A percentile compares a stretch with the other conserved stretches of the same genome.
phyloP scores from a whole-genome alignment of 2,113 vertebrate genomes.

The Pachypanchax playfairii region DNA sequence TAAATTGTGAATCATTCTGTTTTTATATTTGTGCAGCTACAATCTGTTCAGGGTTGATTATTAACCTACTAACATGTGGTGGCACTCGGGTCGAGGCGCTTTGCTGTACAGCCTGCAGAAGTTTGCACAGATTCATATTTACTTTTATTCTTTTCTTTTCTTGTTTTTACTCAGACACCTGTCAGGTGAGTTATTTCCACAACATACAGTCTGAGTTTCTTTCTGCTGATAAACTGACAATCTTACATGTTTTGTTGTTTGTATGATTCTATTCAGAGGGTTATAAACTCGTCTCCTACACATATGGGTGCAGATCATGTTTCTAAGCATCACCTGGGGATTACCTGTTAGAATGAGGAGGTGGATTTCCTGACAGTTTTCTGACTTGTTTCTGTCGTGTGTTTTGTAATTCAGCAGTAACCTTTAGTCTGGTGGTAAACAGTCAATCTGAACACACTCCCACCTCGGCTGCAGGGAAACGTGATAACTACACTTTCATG shows the following conservation, averaged over 20 bases:
- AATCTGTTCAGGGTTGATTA: constrained; percentile 27
- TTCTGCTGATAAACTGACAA: background rate
- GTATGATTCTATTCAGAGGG: background rate
- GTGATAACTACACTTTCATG: background rate
- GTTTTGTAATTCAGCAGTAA: constrained; percentile 32
- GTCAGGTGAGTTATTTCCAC: constrained; percentile 42
- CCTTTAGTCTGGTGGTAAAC: constrained; percentile 62
- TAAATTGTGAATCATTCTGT: background rate
- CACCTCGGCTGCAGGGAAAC: background rate
- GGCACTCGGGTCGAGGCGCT: constrained; percentile 30
- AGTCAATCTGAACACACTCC: constrained; percentile 26
- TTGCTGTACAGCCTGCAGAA: constrained; percentile 14
- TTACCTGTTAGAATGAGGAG: too few species aligned
- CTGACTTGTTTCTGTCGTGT: constrained; percentile 29
- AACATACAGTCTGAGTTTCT: background rate
- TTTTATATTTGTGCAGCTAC: background rate
- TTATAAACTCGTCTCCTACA: background rate
- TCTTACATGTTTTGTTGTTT: background rate
- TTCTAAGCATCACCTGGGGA: too few species aligned
- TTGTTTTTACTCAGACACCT: constrained; percentile 1
- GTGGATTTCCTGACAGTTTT: constrained; percentile 4
- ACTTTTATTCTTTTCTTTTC: constrained; percentile 21
- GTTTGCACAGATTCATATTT: constrained; percentile 19
- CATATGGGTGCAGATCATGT: background rate
- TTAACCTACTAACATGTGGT: constrained; percentile 42